Base-by-base conservation (phyloP, 2,113 vertebrate species). In the Chaetops frenatus region DNA sequence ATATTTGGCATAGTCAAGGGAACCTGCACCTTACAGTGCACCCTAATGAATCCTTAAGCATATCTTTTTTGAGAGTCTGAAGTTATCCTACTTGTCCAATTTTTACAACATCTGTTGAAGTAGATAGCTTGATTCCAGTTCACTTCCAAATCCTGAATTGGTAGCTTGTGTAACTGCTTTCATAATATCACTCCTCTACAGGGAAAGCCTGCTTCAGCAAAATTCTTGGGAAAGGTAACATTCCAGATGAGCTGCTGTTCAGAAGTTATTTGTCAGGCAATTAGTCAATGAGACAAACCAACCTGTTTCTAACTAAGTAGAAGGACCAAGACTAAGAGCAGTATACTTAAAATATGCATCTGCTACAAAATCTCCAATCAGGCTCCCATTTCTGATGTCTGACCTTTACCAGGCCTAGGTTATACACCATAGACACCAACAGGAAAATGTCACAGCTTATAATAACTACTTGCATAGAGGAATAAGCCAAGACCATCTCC, bases 361-460 rank as follows among this genome's bases (percentile, higher is more conserved):
- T 91, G 47, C 73, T 67, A 78, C 20, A 33, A 90, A 84, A 84
- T 61, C 88, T 12, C 78, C 48, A 8, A 15, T 83, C 21, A 56
- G 58, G 22, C 21, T 93, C 57, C 53, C 9, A 3, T 70, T 94
- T 94, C 67, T 95, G 81, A 86, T 44, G 42, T n/a, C 42, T 97
- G 96, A 97, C 96, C 93, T 97, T 97, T 97, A 77, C 44, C 44
- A 81, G 64, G 56, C 83, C 61, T 54, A 81, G 61, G 42, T 60
- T 74, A 91, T 38, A 89, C 33, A 86, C 56, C 50, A 80, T 8
- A 88, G 87, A 88, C 81, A 56, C 69, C 88, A 77, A 25, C 11
- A 80, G 86, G 40, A 88, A 97, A 98, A 98, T 97, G 97, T 97
- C 97, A 97, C 25, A 35, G 94, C 96, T 96, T 94, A 97, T 90